Percentiles rank a stretch among this genome's conserved stretches.
phyloP scores from a whole-genome alignment of 2,888 invertebrate species.

The Tiliacea aurago region DNA sequence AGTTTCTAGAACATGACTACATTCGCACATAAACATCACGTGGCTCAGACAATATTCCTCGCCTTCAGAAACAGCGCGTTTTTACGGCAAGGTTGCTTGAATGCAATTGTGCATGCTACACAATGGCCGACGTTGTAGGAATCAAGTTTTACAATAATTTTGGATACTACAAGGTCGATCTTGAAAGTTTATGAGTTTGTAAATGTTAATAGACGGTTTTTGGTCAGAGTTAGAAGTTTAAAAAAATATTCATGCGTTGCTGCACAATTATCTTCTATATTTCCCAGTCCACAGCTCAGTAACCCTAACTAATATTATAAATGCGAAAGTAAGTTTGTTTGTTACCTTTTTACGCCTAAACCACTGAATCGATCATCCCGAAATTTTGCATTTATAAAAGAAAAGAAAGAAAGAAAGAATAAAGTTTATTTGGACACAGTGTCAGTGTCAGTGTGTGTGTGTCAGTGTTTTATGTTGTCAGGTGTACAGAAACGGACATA shows the following conservation, averaged over 20 bases:
- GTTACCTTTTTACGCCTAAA: no score
- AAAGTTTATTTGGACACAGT: no score
- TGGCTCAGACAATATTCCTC: slow-evolving; percentile 40
- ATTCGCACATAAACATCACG: slow-evolving; percentile 20
- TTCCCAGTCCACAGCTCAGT: background rate
- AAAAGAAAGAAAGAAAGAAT: no score
- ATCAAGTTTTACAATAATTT: slow-evolving; percentile 54
- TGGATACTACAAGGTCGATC: slow-evolving; percentile 53
- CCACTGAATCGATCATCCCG: no score
- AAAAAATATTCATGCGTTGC: background rate
- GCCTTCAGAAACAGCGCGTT: slow-evolving; percentile 19
- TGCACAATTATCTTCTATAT: background rate
- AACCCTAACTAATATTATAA: no score
- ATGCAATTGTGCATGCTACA: slow-evolving; percentile 58
- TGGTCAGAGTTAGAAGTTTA: background rate
- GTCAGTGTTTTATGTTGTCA: no score
- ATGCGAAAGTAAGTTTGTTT: no score
- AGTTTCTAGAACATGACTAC: slow-evolving; percentile 19
- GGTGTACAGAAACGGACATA: no score
- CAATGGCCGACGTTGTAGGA: slow-evolving; percentile 40
- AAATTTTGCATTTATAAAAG: no score
- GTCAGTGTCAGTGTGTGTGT: no score
- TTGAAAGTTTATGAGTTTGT: slow-evolving; percentile 55
- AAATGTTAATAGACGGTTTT: slow-evolving; percentile 15
- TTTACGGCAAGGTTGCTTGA: slow-evolving; percentile 55